Percentiles rank a stretch among this genome's conserved stretches.
Evolutionary conservation across 2,888 invertebrate genomes (phyloP).

Genomic region (Bugula neritina): DNA sequence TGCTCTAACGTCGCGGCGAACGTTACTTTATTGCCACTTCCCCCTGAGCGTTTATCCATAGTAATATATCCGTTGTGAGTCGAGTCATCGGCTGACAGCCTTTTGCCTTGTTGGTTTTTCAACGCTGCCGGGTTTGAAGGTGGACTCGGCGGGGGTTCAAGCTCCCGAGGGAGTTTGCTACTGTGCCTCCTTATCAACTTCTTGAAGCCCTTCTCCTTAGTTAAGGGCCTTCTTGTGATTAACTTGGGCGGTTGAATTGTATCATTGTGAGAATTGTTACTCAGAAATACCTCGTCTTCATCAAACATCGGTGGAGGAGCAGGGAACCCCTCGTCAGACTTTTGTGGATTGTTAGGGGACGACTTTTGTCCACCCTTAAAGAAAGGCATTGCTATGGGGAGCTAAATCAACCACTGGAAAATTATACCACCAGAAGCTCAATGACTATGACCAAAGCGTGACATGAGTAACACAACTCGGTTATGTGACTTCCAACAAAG

Average conservation of each 20-base stretch:
- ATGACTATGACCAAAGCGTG: not conserved
- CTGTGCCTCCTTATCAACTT: constrained; percentile 21
- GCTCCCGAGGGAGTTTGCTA: constrained; percentile 9
- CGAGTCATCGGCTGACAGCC: not conserved
- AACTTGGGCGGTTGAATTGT: not conserved
- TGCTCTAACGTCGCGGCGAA: constrained; percentile 5
- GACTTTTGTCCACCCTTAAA: constrained; percentile 8
- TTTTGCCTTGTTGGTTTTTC: not conserved
- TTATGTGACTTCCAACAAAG: no score
- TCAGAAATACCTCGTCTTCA: not conserved
- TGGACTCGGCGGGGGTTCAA: not conserved
- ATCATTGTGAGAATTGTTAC: no score
- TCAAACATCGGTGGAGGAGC: constrained; percentile 1
- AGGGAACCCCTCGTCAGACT: not conserved
- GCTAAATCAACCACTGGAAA: no score
- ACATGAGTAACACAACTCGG: no score
- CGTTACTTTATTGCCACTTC: constrained; percentile 1
- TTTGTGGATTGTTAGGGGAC: not conserved
- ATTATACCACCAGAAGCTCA: not conserved
- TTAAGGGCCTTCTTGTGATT: not conserved
- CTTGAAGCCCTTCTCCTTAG: constrained; percentile 1
- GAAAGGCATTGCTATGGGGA: not conserved
- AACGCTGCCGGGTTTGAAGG: not conserved
- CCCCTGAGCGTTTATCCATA: not conserved
- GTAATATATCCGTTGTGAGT: not conserved